Base-by-base conservation (phyloP, 2,888 invertebrate genomes). In the Phoenoteleia sp. region DNA sequence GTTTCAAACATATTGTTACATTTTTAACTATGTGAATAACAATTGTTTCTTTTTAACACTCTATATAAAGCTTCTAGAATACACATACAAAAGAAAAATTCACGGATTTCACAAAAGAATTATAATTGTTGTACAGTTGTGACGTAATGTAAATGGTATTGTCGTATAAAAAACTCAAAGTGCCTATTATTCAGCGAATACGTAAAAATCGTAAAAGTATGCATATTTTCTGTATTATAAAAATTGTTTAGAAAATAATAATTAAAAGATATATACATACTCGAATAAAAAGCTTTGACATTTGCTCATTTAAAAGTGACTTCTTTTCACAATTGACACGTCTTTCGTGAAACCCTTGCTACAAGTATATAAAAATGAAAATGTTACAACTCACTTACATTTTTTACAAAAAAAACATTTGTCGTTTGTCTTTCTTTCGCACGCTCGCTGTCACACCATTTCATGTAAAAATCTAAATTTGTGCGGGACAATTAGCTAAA, bases 361-460 rank as follows among this genome's bases (percentile, higher is more conserved):
- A 23, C 56, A 67, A 23, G 60, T n/a, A n/a, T 80, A 72, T 72
- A 80, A 80, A 80, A 72, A 69, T 71, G 56, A 66, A 72, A 64
- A 56, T 49, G 15, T n/a, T 54, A 60, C 19, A 49, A 15, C 15
- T 67, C 15, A 25, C 9, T 67, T 23, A 69, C 29, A 52, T n/a
- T 64, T 60, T 77, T 52, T 58, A 69, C 47, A 67, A 67, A 76
- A 49, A 25, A n/a, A n/a, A n/a, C n/a, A n/a, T n/a, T n/a, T n/a
- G 36, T 19, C 15, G 5, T 58, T 36, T 19, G 0, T 69, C 54
- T 39, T 54, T 54, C 25, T 17, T 36, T 25, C 54, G 52, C 45
- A 33, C 42, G 15, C 25, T 3, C 29, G 21, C 58, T 42, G 13
- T 47, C 49, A 45, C 9, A 29, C 17, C 54, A 15, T 77, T 69